Conservation (phyloP, 2,113 vertebrate species). For the Hippocampus guttulatus region DNA sequence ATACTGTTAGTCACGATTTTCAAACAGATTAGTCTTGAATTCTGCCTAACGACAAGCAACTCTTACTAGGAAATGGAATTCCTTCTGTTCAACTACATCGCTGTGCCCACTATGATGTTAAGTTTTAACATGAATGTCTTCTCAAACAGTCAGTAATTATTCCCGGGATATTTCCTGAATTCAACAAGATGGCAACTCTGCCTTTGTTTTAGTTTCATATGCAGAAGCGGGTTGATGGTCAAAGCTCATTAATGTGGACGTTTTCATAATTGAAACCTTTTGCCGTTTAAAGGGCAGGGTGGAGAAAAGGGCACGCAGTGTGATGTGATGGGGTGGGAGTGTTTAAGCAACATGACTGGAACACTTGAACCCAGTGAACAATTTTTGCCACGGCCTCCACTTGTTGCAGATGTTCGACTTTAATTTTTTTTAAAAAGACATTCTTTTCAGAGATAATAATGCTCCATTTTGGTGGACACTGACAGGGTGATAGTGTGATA, state of each 20-base stretch:
- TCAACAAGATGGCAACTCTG: not conserved
- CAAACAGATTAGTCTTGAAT: not conserved
- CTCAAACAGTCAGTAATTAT: too few species aligned
- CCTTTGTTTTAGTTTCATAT: not conserved
- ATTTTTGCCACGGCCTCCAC: conserved; percentile 11
- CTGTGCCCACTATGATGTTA: not conserved
- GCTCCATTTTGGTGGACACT: not conserved
- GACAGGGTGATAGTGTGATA: not conserved
- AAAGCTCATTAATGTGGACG: not conserved
- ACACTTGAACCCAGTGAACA: conserved; percentile 18
- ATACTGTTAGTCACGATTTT: not conserved
- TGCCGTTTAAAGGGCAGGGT: not conserved
- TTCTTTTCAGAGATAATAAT: not conserved
- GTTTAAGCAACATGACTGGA: conserved; percentile 35
- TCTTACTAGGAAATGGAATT: not conserved
- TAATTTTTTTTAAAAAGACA: not conserved
- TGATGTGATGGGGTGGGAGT: conserved; percentile 9
- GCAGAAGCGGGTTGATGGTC: not conserved
- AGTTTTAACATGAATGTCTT: too few species aligned
- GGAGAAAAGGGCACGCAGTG: not conserved
- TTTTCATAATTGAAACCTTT: not conserved
- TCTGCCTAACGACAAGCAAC: not conserved
- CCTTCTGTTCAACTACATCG: not conserved
- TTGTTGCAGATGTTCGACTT: not conserved
- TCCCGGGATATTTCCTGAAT: not conserved